Conservation (phyloP, 2,797 vertebrate species). For the Enteromius paludinosus region DNA sequence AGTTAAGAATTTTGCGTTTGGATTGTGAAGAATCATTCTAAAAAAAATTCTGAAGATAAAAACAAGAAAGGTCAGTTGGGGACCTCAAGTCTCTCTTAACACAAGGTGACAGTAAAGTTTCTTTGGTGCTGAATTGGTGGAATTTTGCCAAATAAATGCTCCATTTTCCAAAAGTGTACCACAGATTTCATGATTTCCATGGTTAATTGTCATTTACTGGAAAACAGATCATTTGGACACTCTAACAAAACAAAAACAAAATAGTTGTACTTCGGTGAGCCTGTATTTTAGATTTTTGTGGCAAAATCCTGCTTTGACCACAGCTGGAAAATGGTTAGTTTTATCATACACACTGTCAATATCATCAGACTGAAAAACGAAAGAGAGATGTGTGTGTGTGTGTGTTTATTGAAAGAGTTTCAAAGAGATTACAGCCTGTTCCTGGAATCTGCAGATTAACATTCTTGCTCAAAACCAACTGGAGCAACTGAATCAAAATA, state of each 20-base stretch:
- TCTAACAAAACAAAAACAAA: neutral
- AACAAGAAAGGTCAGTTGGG: neutral
- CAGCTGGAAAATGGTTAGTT: neutral
- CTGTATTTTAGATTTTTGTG: constrained; percentile 19
- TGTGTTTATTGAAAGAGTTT: constrained; percentile 5
- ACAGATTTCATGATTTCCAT: neutral
- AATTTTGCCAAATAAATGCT: neutral
- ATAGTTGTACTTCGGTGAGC: neutral
- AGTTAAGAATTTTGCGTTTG: constrained; percentile 8
- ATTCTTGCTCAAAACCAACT: constrained; percentile 16
- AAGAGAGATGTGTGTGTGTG: neutral
- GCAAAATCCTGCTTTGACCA: neutral
- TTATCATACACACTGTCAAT: neutral
- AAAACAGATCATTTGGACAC: neutral
- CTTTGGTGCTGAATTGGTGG: neutral
- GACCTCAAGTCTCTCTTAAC: neutral
- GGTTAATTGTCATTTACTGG: neutral
- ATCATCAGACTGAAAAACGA: constrained; percentile 4
- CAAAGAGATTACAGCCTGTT: constrained; percentile 26
- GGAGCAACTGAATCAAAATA: neutral
- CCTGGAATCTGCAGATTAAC: constrained; percentile 40
- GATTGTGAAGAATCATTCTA: neutral
- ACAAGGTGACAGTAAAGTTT: constrained; percentile 34
- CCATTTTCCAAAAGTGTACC: neutral
- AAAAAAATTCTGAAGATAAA: neutral